These are phyloP conservation scores for Drosophila sturtevanti DNA, from an alignment of 1,140 invertebrate species.

Conservation along the genomic window DNA sequence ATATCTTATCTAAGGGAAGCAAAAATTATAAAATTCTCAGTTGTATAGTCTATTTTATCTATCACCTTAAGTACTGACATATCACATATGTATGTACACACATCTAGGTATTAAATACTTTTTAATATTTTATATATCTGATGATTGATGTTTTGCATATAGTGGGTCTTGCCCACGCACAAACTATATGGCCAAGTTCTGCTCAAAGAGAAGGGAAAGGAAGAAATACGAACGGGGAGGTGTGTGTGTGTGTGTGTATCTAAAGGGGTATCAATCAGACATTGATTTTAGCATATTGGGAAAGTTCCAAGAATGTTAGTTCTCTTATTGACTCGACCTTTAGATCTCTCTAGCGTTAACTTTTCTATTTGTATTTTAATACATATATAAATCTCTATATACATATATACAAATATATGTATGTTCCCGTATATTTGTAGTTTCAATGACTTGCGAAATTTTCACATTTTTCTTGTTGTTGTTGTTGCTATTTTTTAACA, in stretches of 20 bases:
- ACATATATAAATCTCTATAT: too few relatives aligned
- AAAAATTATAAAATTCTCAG: constrained; percentile 17
- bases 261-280: constrained; percentile 36
- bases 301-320: constrained; percentile 35
- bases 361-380: neutral
- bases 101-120: neutral
- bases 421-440: constrained; percentile 12
- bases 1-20: constrained; percentile 23
- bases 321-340: constrained; percentile 52
- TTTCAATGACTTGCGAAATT: constrained; percentile 49
- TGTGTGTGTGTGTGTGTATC: too few relatives aligned
- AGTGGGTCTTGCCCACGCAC: constrained; percentile 34
- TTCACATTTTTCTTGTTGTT: constrained; percentile 30
- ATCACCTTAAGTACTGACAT: constrained; percentile 6
- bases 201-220: too few relatives aligned
- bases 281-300: constrained; percentile 34
- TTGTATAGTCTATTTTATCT: constrained; percentile 2
- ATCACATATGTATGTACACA: neutral
- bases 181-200: constrained; percentile 3
- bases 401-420: too few relatives aligned
- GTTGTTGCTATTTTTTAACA: constrained; percentile 24
- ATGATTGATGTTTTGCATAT: constrained; percentile 56
- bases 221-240: too few relatives aligned
- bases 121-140: constrained; percentile 21
- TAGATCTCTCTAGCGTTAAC: constrained; percentile 34